A percentile compares a stretch with the other conserved stretches of the same genome.
phyloP scores from a whole-genome alignment of 1,140 invertebrate species.

The Wiebesia pumilae region DNA sequence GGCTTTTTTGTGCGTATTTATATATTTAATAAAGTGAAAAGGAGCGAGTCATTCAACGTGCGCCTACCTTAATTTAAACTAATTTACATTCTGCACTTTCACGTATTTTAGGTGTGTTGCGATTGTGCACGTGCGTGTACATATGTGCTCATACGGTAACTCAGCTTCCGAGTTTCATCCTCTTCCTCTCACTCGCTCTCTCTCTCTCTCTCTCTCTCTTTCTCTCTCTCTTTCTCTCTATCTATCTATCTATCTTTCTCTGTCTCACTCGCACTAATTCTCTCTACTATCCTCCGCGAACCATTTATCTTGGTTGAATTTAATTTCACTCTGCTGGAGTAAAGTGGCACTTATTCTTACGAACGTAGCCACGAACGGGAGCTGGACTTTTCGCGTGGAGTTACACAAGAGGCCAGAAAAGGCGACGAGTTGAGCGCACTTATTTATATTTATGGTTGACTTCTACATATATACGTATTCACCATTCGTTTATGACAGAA shows the following conservation, averaged over 20 bases:
- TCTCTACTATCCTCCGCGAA: not conserved
- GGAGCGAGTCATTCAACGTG: not conserved
- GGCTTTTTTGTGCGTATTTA: slow-evolving; percentile 41
- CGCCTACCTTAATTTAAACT: slow-evolving; percentile 60
- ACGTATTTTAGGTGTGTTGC: not conserved
- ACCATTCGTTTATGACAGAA: slow-evolving; percentile 36
- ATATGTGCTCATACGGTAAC: slow-evolving; percentile 9
- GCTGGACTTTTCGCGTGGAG: slow-evolving; percentile 26
- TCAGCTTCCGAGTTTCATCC: not conserved
- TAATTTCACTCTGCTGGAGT: slow-evolving; percentile 59
- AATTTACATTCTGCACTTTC: slow-evolving; percentile 63
- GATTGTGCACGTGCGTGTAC: not conserved
- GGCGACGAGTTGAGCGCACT: slow-evolving; percentile 24
- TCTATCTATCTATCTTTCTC: too few relatives aligned
- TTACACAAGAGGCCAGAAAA: slow-evolving; percentile 7
- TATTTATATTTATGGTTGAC: slow-evolving; percentile 47
- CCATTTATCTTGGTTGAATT: slow-evolving; percentile 66
- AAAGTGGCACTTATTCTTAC: slow-evolving; percentile 63
- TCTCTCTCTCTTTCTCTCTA: not conserved
- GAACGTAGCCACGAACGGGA: slow-evolving; percentile 40
- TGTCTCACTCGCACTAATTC: not conserved
- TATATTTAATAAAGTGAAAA: slow-evolving; percentile 57
- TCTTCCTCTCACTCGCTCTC: not conserved
- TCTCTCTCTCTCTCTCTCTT: not conserved
- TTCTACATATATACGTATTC: not conserved